Evolutionary conservation across 2,797 vertebrate species (phyloP).

Genomic region (Rallus crepitans): DNA sequence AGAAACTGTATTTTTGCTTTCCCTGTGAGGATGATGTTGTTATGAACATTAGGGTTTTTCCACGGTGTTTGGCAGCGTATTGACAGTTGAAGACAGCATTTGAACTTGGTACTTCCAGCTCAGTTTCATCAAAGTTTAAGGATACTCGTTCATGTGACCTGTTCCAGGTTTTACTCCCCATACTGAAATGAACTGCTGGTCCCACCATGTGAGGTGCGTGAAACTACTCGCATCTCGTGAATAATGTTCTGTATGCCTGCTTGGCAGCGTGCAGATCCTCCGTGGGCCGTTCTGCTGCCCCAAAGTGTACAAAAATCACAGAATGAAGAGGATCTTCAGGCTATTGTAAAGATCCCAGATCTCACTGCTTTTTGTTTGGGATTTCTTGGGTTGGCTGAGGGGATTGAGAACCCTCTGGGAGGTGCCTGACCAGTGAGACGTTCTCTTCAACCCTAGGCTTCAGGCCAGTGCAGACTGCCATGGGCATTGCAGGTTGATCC

Average conservation of each 20-base stretch:
- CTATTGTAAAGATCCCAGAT: background rate
- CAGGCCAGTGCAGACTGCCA: background rate
- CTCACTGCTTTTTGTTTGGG: background rate
- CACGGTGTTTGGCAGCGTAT: background rate
- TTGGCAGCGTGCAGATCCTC: background rate
- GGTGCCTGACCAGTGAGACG: too few relatives aligned
- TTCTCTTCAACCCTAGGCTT: background rate
- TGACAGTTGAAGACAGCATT: background rate
- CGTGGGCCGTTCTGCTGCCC: background rate
- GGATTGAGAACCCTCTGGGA: background rate
- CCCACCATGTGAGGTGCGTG: conserved; percentile 38
- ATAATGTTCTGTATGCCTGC: background rate
- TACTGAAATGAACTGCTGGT: too few relatives aligned
- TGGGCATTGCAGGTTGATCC: background rate
- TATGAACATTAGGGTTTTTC: background rate
- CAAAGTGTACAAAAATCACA: background rate
- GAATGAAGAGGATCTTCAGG: background rate
- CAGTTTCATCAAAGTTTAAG: background rate
- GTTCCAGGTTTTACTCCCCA: too few relatives aligned
- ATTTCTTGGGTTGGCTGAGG: background rate
- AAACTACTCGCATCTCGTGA: background rate
- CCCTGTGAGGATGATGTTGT: background rate
- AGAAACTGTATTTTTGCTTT: background rate
- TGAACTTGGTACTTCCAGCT: background rate
- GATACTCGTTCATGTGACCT: background rate